Percentiles rank a stretch among this genome's conserved stretches.
phyloP scores from a whole-genome alignment of 2,797 vertebrate species.

The Thaleichthys pacificus region DNA sequence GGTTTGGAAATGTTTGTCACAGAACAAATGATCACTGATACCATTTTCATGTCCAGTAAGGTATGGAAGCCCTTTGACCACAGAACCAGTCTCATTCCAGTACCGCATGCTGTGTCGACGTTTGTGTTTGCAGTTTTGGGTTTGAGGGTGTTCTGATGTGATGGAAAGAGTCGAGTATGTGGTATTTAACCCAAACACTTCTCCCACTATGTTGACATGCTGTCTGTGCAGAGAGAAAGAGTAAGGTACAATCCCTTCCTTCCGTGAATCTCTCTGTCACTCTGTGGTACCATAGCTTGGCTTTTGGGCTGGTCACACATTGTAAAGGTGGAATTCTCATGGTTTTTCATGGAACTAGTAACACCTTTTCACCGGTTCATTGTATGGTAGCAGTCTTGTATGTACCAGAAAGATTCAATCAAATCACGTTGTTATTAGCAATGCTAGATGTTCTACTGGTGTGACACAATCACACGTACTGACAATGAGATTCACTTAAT shows the following conservation, averaged over 20 bases:
- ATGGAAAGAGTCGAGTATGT: not conserved
- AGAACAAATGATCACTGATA: not conserved
- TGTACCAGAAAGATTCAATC: not conserved
- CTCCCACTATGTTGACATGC: conserved; percentile 29
- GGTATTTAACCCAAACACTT: conserved; percentile 21
- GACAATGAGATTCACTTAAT: not conserved
- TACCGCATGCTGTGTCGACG: not conserved
- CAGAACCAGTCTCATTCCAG: not conserved
- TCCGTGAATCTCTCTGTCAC: not conserved
- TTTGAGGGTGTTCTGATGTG: not conserved
- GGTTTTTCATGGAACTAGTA: not conserved
- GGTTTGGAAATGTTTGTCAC: not conserved
- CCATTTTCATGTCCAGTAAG: not conserved
- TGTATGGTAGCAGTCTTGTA: not conserved
- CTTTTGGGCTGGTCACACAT: not conserved
- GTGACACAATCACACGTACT: not conserved
- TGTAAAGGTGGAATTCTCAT: not conserved
- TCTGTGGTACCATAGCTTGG: not conserved
- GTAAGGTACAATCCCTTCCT: conserved; percentile 31
- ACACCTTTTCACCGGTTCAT: not conserved
- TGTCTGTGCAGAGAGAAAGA: conserved; percentile 33
- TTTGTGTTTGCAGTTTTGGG: not conserved
- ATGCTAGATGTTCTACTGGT: not conserved
- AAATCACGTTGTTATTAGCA: conserved; percentile 4
- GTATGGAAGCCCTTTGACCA: not conserved